Base-by-base conservation (phyloP, 2,797 vertebrate species). In the Nannoperca obscura region DNA sequence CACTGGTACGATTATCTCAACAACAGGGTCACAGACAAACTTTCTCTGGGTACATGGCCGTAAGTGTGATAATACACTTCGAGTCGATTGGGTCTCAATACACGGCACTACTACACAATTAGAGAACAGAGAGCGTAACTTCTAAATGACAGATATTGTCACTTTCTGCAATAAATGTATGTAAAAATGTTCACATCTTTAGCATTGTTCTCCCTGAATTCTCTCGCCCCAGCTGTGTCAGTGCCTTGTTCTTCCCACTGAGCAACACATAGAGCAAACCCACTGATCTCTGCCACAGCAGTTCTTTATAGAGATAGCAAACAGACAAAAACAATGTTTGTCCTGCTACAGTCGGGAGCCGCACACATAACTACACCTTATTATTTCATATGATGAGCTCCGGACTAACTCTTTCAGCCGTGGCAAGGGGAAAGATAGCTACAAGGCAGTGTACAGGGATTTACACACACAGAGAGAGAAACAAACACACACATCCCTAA, bases 331-430 rank as follows among this genome's bases (percentile, higher is more conserved):
- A 82, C 84, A 59, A 83, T 74, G 83, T 91, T 86, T 91, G 92
- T 88, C 88, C 87, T 75, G 83, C 85, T 76, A n/a, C 81, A 83
- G 84, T 86, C 69, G 69, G 60, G 63, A 81, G 81, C 74, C 61
- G 60, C 82, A 70, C 85, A 86, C 86, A 86, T 24, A 76, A 78
- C 86, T 80, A 66, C 89, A 90, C 89, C 88, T 91, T 92, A 91
- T 93, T 92, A 91, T 91, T 90, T 89, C 90, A 82, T 76, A 89
- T 89, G 88, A 73, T 79, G 78, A 86, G 87, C 84, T 64, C 15
- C 17, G 44, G 75, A 76, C 80, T 78, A 60, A 81, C 77, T 86
- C 86, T 85, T 83, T 89, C 86, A 88, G 88, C 88, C 67, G 83
- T 22, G 72, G 86, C 72, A 34, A 76, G 79, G 80, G 77, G 74